Evolutionary conservation across 2,113 vertebrate species (phyloP).

Genomic region (Pandion haliaetus): DNA sequence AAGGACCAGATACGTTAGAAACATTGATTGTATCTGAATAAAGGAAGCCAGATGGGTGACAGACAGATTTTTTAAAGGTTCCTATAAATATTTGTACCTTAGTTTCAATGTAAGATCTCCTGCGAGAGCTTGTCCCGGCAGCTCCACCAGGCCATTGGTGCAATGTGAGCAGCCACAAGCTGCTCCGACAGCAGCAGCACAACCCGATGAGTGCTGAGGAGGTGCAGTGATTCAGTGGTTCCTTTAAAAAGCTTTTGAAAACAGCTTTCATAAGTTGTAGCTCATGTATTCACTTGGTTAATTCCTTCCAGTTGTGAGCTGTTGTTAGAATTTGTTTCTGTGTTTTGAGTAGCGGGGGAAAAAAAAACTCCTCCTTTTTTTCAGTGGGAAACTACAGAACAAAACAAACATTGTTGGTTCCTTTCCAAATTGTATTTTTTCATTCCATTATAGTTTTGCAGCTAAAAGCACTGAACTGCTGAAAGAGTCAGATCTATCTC

Average conservation of each 20-base stretch:
- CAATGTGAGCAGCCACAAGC: too few relatives aligned
- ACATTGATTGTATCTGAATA: rapidly evolving
- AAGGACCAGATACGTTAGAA: background rate
- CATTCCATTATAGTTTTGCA: background rate
- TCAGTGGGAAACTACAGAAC: background rate
- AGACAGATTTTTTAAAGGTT: background rate
- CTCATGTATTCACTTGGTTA: background rate
- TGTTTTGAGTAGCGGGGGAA: background rate
- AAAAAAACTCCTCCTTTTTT: background rate
- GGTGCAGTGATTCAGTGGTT: background rate
- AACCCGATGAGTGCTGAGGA: rapidly evolving
- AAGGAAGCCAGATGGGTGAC: background rate
- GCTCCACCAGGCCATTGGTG: rapidly evolving
- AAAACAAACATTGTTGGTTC: background rate
- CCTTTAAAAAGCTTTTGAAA: background rate
- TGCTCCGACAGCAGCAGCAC: background rate
- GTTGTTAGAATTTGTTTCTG: background rate
- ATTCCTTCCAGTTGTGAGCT: background rate
- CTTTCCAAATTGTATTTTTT: background rate
- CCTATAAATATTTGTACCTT: background rate
- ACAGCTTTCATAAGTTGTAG: background rate
- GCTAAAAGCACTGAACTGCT: background rate
- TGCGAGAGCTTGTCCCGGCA: background rate
- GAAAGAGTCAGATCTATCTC: background rate
- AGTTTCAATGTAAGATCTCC: background rate